A percentile compares a stretch with the other conserved stretches of the same genome.
phyloP scores from a whole-genome alignment of 2,113 vertebrate species.

The Cyprinodon tularosa region DNA sequence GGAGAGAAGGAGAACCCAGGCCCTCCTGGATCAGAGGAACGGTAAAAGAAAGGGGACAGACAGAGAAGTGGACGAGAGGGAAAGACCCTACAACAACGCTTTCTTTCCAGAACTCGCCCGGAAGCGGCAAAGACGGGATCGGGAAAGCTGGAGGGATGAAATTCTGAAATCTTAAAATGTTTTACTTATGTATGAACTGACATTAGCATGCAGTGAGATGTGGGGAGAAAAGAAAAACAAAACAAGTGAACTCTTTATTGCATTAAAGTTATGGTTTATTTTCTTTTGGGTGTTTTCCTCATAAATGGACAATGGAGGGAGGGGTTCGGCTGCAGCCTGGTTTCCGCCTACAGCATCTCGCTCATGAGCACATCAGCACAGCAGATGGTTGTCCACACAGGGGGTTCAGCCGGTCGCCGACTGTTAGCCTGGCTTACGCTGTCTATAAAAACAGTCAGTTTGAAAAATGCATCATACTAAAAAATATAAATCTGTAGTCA shows the following conservation, averaged over 20 bases:
- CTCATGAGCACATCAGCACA: constrained; percentile 31
- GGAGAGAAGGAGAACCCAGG: constrained; percentile 78
- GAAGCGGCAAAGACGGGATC: constrained; percentile 73
- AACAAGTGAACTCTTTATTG: not conserved
- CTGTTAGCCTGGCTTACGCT: not conserved
- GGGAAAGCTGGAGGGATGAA: constrained; percentile 75
- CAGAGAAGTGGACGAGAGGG: constrained; percentile 76
- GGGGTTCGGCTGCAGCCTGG: constrained; percentile 16
- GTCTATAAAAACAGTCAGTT: not conserved
- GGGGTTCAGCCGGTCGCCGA: constrained; percentile 19
- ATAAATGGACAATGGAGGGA: constrained; percentile 12
- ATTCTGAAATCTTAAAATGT: constrained; percentile 72
- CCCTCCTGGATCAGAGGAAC: constrained; percentile 76
- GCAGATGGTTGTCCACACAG: constrained; percentile 51
- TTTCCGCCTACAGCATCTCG: constrained; percentile 24
- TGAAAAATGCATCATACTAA: not conserved
- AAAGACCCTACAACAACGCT: constrained; percentile 85
- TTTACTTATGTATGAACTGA: not conserved
- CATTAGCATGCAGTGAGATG: not conserved
- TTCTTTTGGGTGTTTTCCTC: not conserved
- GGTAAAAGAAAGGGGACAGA: constrained; percentile 45
- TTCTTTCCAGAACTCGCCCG: constrained; percentile 87
- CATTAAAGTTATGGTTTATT: not conserved
- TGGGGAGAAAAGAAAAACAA: not conserved
- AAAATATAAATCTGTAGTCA: not conserved